phyloP scores from a whole-genome alignment of 2,888 invertebrate genomes.

The Drosophila macrothrix region DNA sequence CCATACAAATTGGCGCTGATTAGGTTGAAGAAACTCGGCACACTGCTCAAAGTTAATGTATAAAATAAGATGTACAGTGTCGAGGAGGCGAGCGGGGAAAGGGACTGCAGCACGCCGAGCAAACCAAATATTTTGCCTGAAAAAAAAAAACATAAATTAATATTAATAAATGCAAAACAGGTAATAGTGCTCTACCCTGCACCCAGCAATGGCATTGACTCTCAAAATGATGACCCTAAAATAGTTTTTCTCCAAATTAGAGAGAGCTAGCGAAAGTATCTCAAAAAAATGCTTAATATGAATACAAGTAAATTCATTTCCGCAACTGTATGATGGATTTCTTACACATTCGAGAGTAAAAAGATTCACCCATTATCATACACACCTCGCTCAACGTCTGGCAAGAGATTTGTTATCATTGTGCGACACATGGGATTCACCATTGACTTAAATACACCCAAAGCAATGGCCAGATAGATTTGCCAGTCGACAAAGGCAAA shows the following conservation, averaged over 20 bases:
- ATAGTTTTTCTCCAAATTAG: neutral
- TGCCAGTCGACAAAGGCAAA: constrained; percentile 79
- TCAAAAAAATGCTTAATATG: neutral
- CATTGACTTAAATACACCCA: constrained; percentile 77
- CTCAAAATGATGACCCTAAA: neutral
- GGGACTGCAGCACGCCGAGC: constrained; percentile 88
- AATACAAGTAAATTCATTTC: no score
- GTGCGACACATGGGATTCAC: constrained; percentile 83
- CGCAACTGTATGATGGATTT: neutral
- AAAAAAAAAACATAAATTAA: constrained; percentile 3
- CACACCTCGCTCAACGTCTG: constrained; percentile 83
- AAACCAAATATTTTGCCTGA: constrained; percentile 89
- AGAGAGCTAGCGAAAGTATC: neutral
- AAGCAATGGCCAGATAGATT: constrained; percentile 78
- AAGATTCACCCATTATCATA: neutral
- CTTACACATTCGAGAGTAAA: neutral
- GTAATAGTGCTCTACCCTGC: neutral
- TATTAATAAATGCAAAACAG: neutral
- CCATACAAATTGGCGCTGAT: constrained; percentile 85
- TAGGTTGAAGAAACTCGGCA: constrained; percentile 87
- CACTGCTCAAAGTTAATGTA: constrained; percentile 86
- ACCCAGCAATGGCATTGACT: neutral
- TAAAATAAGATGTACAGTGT: constrained; percentile 89
- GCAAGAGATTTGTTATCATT: constrained; percentile 78
- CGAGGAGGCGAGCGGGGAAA: constrained; percentile 87